Evolutionary conservation across 2,888 invertebrate species (phyloP), one percentile per base, ranked within the genome.

Genomic region (Prostheceraeus crozeri): DNA sequence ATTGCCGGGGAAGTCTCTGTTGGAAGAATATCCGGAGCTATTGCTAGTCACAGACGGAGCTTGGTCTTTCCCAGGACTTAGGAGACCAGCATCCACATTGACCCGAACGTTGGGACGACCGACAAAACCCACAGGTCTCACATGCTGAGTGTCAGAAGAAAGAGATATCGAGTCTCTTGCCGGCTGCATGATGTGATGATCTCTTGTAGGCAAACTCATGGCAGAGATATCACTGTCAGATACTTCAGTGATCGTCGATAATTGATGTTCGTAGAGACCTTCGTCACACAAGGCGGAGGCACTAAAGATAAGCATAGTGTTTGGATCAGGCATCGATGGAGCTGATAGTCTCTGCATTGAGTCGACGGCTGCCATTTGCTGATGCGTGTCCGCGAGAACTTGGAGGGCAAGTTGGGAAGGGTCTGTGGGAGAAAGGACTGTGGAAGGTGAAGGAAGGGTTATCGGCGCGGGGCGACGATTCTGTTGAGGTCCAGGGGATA

Each of bases 221-320:
- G 48, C 48, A 23, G 48, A 48, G 23, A 48, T 4, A 19, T 48
- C 48, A 25, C 48, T 48, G 48, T 48, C 48, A 14, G 48, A 48
- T 14, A 16, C 19, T 23, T 48, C 48, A 6, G 48, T 48, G 33
- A 48, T 48, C 2, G 48, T 48, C 2, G 48, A 48, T 14, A 48
- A 6, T 6, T 48, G 16, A 16, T 16, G 36, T 19, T 36, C 36
- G 36, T 36, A 36, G 36, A 36, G 4, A 23, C 16, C 2, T 16
- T 36, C 36, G 4, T 36, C 36, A 23, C 16, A 16, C n/a, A n/a
- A n/a, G n/a, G n/a, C n/a, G n/a, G n/a, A n/a, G n/a, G n/a, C n/a
- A n/a, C n/a, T n/a, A n/a, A n/a, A n/a, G 3, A 2, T 19, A 4
- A 4, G 2, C 4, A 3, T 16, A 16, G 3, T n/a, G n/a, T n/a